Evolutionary conservation across 2,888 invertebrate species (phyloP).

Genomic region (Trissolcus brochymenae): DNA sequence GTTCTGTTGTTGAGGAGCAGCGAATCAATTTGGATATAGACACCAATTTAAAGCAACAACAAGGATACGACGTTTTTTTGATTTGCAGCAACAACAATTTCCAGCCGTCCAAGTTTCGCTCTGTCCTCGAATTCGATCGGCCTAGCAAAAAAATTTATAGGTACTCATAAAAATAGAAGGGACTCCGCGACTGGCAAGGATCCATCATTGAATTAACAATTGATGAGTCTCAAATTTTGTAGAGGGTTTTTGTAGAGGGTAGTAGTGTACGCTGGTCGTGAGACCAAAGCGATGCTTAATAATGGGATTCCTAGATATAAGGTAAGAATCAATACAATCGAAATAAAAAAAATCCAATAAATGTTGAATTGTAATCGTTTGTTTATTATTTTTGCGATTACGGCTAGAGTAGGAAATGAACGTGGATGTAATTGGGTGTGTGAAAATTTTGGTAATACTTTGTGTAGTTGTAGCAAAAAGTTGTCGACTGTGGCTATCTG

Average conservation of each 20-base stretch:
- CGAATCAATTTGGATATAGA: conserved; percentile 96
- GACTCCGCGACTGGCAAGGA: too few species aligned
- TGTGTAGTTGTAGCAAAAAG: conserved; percentile 95
- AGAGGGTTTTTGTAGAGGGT: conserved; percentile 97
- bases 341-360: background rate
- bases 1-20: conserved; percentile 92
- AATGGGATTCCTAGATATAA: conserved; percentile 91
- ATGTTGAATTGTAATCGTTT: background rate
- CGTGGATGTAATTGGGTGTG: conserved; percentile 97
- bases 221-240: conserved; percentile 74
- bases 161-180: conserved; percentile 41
- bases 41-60: conserved; percentile 94
- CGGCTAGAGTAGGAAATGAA: conserved; percentile 96
- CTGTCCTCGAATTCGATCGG: conserved; percentile 92
- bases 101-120: conserved; percentile 87
- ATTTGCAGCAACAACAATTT: conserved; percentile 86
- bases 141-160: conserved; percentile 97
- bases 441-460: conserved; percentile 90
- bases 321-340: conserved; percentile 58
- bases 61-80: conserved; percentile 86
- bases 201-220: background rate
- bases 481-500: conserved; percentile 89
- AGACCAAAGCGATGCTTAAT: conserved; percentile 98
- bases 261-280: conserved; percentile 96
- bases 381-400: conserved; percentile 84